Evolutionary conservation across 1,140 invertebrate species (phyloP).

Genomic region (Leptopilina boulardi): DNA sequence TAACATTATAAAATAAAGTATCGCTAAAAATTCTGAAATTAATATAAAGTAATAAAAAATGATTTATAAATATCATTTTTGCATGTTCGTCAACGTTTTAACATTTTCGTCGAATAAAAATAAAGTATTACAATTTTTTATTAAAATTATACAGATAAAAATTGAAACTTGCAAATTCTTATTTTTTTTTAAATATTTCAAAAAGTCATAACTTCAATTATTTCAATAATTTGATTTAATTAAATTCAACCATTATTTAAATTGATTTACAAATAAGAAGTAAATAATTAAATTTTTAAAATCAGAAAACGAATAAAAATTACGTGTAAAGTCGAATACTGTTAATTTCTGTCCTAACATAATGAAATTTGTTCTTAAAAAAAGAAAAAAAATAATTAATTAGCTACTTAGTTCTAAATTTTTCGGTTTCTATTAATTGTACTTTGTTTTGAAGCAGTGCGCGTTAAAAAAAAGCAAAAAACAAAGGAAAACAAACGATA

Average conservation of each 20-base stretch:
- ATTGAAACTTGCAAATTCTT: neutral
- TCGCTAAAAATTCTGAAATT: too few relatives aligned
- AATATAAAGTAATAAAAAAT: neutral
- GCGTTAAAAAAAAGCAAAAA: neutral
- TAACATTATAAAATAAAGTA: too few relatives aligned
- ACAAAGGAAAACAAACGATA: neutral
- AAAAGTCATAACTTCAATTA: neutral
- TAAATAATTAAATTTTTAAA: neutral
- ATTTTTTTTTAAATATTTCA: neutral
- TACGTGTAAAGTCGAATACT: conserved; percentile 17
- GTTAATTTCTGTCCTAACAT: neutral
- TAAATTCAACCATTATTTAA: too few relatives aligned
- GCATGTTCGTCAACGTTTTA: neutral
- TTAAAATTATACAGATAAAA: neutral
- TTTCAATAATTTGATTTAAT: too few relatives aligned
- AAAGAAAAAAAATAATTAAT: neutral
- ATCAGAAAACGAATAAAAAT: neutral
- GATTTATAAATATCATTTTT: neutral
- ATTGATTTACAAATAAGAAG: neutral
- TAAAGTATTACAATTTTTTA: neutral
- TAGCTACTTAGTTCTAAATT: conserved; percentile 17
- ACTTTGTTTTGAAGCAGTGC: neutral
- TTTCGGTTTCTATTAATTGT: neutral
- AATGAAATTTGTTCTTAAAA: neutral
- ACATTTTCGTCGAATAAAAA: neutral